These are phyloP conservation scores for Tineola bisselliella DNA, from an alignment of 2,888 invertebrate species.

Conservation along the genomic window DNA sequence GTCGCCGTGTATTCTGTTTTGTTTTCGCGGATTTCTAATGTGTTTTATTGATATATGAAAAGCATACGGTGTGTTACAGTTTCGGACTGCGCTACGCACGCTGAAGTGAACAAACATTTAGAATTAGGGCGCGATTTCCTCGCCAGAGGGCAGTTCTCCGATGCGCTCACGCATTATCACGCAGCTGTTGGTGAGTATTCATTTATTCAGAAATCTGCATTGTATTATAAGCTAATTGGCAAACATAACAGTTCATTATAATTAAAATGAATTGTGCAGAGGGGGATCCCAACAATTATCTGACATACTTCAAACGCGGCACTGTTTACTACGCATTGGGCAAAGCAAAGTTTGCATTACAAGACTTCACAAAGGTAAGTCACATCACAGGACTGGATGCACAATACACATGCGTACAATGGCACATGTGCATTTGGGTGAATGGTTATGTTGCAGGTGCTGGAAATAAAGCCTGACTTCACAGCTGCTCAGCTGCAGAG, in stretches of 20 bases:
- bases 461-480: constrained; percentile 96
- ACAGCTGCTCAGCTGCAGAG: constrained; percentile 85
- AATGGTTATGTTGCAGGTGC: constrained; percentile 67
- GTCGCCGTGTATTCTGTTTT: neutral
- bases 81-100: constrained; percentile 74
- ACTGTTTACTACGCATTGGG: constrained; percentile 96
- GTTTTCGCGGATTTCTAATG: neutral
- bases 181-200: constrained; percentile 84
- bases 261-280: constrained; percentile 75
- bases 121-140: constrained; percentile 93
- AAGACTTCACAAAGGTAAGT: constrained; percentile 83
- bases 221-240: no score
- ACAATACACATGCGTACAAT: no score
- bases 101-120: constrained; percentile 91
- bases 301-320: constrained; percentile 95
- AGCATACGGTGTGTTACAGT: constrained; percentile 52
- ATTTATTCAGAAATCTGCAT: no score
- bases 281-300: constrained; percentile 94
- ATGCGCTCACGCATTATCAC: constrained; percentile 97
- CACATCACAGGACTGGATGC: no score
- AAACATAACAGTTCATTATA: neutral
- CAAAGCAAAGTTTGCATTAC: constrained; percentile 93
- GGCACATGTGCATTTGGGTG: no score
- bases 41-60: constrained; percentile 2
- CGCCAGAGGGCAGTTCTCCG: constrained; percentile 91